Conservation (phyloP, 2,888 invertebrate genomes). For the Mythimna ferrago region DNA sequence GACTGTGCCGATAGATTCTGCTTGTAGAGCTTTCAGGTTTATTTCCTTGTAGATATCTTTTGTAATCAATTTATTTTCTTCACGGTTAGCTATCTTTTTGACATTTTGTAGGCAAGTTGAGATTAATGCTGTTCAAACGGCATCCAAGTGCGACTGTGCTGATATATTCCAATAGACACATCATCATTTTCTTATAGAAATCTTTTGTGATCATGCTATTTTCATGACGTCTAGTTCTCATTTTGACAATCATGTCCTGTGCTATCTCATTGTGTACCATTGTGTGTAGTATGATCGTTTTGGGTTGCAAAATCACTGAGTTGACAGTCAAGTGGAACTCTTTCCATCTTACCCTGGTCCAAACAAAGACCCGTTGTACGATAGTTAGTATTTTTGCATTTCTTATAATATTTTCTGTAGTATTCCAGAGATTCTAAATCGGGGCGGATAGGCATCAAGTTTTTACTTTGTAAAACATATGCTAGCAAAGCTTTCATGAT, state of each 20-base stretch:
- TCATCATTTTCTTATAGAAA: too few relatives aligned
- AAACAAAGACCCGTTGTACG: conserved; percentile 33
- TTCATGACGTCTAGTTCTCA: too few relatives aligned
- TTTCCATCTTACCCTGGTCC: conserved; percentile 94
- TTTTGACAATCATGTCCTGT: conserved; percentile 91
- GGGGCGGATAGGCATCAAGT: conserved; percentile 34
- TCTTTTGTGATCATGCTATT: too few relatives aligned
- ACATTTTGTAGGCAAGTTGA: not conserved
- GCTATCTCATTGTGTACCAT: conserved; percentile 92
- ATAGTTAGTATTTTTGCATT: not conserved
- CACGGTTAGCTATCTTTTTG: conserved; percentile 88
- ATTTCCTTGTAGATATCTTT: too few relatives aligned
- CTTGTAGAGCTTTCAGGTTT: too few relatives aligned
- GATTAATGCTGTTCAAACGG: too few relatives aligned
- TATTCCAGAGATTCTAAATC: conserved; percentile 48
- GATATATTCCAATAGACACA: too few relatives aligned
- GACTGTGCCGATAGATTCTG: conserved; percentile 61
- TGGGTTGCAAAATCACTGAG: conserved; percentile 94
- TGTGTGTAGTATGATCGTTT: conserved; percentile 93
- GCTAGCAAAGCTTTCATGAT: too few relatives aligned
- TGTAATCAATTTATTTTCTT: conserved; percentile 89
- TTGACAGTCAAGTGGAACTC: conserved; percentile 94
- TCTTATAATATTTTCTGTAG: conserved; percentile 37
- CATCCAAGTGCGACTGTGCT: too few relatives aligned
- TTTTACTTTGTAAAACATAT: conserved; percentile 40